Conservation (phyloP, 2,888 invertebrate species). For the Aspidiotus rigidus region DNA sequence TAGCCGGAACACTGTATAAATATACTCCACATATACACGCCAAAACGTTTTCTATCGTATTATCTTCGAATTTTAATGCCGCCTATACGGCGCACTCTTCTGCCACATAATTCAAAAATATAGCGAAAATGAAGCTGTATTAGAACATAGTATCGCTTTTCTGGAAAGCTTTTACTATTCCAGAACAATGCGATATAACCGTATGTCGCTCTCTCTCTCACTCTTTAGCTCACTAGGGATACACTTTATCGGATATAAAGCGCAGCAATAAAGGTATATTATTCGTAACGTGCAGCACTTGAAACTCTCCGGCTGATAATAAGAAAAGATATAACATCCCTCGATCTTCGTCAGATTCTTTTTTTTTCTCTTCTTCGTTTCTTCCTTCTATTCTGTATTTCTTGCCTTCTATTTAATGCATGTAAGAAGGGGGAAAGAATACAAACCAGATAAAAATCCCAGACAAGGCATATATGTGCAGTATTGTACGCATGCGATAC, state of each 20-base stretch:
- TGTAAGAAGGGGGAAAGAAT: neutral
- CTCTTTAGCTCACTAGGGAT: conserved; percentile 19
- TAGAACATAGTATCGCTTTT: conserved; percentile 28
- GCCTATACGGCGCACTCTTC: conserved; percentile 19
- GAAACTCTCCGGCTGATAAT: conserved; percentile 27
- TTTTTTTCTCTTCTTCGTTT: conserved; percentile 4
- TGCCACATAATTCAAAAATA: conserved; percentile 26
- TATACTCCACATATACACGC: neutral
- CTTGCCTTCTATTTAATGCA: neutral
- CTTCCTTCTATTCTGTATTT: neutral
- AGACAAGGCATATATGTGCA: neutral
- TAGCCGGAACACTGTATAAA: no score
- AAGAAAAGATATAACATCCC: conserved; percentile 28
- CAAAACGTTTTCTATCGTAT: conserved; percentile 17
- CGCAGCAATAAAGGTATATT: conserved; percentile 31
- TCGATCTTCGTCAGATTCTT: conserved; percentile 10
- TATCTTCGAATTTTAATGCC: conserved; percentile 27
- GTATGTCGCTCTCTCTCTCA: conserved; percentile 10
- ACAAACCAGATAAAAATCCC: conserved; percentile 1
- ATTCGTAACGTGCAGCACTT: conserved; percentile 30
- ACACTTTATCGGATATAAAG: conserved; percentile 30
- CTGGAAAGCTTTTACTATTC: conserved; percentile 14
- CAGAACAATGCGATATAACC: conserved; percentile 29
- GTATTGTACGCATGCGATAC: no score
- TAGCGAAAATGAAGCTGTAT: conserved; percentile 26